A percentile compares a stretch with the other conserved stretches of the same genome.
phyloP scores from a whole-genome alignment of 1,140 invertebrate species.

The Caenorhabditis brenneri region DNA sequence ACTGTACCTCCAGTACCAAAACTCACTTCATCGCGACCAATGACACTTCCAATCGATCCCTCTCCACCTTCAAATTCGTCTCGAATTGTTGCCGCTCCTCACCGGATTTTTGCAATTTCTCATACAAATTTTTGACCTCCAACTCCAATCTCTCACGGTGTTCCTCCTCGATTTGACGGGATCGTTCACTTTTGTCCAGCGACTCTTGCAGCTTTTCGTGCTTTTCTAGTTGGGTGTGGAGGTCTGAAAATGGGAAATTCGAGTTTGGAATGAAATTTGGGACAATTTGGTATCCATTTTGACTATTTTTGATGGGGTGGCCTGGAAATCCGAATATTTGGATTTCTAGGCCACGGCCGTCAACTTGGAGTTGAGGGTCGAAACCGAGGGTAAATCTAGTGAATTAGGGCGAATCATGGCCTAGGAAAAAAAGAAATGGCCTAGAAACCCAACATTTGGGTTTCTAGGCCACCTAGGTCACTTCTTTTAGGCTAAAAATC shows the following conservation, averaged over 20 bases:
- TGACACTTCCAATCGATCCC: background rate
- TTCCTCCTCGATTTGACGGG: background rate
- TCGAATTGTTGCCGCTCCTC: background rate
- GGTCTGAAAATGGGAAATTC: background rate
- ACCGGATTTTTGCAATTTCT: background rate
- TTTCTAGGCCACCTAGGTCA: too few species aligned
- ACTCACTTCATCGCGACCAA: constrained; percentile 1
- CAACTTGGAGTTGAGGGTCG: too few species aligned
- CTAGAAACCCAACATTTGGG: too few species aligned
- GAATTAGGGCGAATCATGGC: too few species aligned
- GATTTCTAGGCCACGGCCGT: too few species aligned
- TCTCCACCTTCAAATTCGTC: background rate
- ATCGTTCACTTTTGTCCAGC: background rate
- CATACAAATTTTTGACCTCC: background rate
- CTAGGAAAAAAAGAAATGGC: too few species aligned
- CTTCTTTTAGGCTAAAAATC: too few species aligned
- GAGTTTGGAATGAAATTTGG: background rate
- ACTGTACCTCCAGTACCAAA: background rate
- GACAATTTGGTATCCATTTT: too few species aligned
- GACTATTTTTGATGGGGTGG: too few species aligned
- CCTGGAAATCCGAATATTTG: too few species aligned
- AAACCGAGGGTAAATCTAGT: too few species aligned
- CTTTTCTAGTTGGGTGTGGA: background rate
- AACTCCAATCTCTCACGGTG: background rate
- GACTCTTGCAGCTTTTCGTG: background rate